These are phyloP conservation scores for Sycophaga agraensis DNA, from an alignment of 1,140 invertebrate genomes.

Conservation along the genomic window DNA sequence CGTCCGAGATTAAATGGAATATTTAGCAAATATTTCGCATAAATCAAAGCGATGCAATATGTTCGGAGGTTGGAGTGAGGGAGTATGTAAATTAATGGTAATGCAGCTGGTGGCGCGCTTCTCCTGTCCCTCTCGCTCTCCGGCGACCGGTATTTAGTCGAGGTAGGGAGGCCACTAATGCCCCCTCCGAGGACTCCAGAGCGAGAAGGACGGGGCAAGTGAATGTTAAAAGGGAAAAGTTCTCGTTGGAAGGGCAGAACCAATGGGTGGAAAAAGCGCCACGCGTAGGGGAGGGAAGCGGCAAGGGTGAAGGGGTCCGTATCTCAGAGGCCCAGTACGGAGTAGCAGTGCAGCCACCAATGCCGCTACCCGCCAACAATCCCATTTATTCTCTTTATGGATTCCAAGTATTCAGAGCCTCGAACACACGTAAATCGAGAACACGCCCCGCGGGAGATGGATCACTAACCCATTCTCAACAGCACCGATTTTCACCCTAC, in stretches of 20 bases:
- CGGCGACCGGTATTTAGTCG: too few species aligned
- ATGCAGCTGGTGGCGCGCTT: too few species aligned
- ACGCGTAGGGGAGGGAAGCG: conserved; percentile 14
- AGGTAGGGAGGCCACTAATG: too few species aligned
- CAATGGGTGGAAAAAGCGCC: conserved; percentile 24
- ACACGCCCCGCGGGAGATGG: conserved; percentile 35
- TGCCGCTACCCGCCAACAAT: too few species aligned
- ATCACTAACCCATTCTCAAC: too few species aligned
- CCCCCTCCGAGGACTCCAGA: too few species aligned
- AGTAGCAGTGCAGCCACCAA: too few species aligned
- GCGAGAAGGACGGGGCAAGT: conserved; percentile 28
- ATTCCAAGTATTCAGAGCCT: conserved; percentile 50
- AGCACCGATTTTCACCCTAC: neutral
- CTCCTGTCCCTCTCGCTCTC: too few species aligned
- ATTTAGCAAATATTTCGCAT: conserved; percentile 58
- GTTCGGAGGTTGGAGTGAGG: conserved; percentile 45
- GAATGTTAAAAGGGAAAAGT: conserved; percentile 4
- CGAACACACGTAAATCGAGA: conserved; percentile 56
- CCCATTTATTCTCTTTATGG: conserved; percentile 55
- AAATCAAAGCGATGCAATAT: conserved; percentile 57
- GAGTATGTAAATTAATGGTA: conserved; percentile 57
- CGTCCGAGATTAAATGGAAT: conserved; percentile 53
- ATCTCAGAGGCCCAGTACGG: conserved; percentile 51
- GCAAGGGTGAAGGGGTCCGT: conserved; percentile 37
- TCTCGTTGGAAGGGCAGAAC: neutral